Base-by-base conservation (phyloP, 2,888 invertebrate species). In the Gastracanthus pulcherrimus region DNA sequence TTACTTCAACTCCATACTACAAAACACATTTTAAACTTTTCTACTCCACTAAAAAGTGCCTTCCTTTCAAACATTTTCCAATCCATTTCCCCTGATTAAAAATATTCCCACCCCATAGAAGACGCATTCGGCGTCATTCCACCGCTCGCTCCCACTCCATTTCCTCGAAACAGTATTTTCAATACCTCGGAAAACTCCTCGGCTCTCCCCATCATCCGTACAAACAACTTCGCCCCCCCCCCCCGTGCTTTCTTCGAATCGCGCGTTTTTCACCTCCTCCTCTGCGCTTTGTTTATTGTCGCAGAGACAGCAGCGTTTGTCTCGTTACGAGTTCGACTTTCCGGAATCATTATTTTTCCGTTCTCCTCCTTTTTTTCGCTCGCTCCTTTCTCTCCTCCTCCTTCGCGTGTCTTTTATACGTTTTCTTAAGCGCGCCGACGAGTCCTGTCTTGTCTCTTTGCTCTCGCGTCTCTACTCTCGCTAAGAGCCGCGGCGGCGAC, bases 391-490 rank as follows among this genome's bases (percentile, higher is more conserved):
- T 51, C 2, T 16, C 11, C 9, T 4, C 9, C 38, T 64, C 64
- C 19, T 26, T 34, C 16, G 23, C 23, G 13, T 13, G 45, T 6
- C 60, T 34, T 60, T 70, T 77, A n/a, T n/a, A 45, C 62, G 45
- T 69, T 67, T 67, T 77, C 77, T 70, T 60, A 58, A 76, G 64
- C 71, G 64, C 29, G 31, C 6, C 13, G 51, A 1, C 51, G 51
- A 48, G 48, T 64, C 19, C 13, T 29, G 19, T 13, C n/a, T 45
- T 48, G 9, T 71, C 38, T 64, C 64, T 76, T 76, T 67, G n/a
- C 62, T 74, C 55, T n/a, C n/a, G n/a, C n/a, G n/a, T n/a, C n/a
- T 19, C 41, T 36, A 75, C 51, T 71, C 23, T 55, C 60, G 48
- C 36, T 76, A 45, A 64, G 66, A 72, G 51, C 23, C 34, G 31